Evolutionary conservation across 2,888 invertebrate genomes (phyloP), one percentile per base, ranked within the genome.

Genomic region (Acheta domesticus): DNA sequence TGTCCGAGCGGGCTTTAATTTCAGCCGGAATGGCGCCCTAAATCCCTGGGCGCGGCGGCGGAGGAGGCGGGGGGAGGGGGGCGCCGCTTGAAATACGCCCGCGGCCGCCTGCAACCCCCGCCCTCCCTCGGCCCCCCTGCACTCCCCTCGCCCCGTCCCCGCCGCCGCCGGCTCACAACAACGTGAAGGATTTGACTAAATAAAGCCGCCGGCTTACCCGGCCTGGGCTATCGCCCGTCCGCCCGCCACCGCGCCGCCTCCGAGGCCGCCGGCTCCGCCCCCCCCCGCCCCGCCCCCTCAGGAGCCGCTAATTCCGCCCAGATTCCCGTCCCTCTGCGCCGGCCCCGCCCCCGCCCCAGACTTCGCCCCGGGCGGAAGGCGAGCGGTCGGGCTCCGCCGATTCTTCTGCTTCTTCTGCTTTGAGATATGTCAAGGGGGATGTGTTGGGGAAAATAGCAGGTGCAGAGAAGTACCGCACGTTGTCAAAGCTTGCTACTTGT

Each of bases 121-220:
- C 23, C 23, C 23, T 3, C 23, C 23, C 3, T n/a, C 48, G 23
- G 76, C 74, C 50, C 14, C 36, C 5, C 1, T 75, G 62, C 23
- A 11, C 79, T 77, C 79, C 23, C 11, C 79, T 77, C 79, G 79
- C 78, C 77, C 50, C 78, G 79, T 8, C 36, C 5, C 36, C 49
- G 75, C n/a, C 49, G 75, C n/a, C 77, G 62, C 23, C 16, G 80
- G 74, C 49, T 80, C 79, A 80, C 79, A 80, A 79, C 78, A 80
- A 75, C 78, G 79, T 79, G 79, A 81, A 78, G 79, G 80, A 80
- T 80, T 77, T 73, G 73, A 79, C 80, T 80, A 79, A 79, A 80
- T 80, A 79, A 80, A 80, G 79, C 80, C 77, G 77, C 77, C 79
- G 79, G 80, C 80, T 80, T 80, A 79, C 48, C 48, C 48, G 20